Evolutionary conservation across 2,113 vertebrate species (phyloP).

Genomic region (Excalfactoria chinensis): DNA sequence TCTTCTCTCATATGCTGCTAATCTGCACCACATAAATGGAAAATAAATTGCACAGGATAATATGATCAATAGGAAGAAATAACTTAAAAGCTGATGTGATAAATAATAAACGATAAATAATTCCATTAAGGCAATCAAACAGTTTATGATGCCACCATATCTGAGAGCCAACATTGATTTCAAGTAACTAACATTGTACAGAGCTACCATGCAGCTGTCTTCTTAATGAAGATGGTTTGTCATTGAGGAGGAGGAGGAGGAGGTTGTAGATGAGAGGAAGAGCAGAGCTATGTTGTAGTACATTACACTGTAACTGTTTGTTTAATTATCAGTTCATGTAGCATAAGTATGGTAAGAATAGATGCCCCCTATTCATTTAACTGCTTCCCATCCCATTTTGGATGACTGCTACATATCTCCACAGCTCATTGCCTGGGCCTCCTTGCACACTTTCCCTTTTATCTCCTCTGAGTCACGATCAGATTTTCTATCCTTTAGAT

Average conservation of each 20-base stretch:
- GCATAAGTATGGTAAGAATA: constrained; percentile 18
- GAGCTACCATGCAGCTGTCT: neutral
- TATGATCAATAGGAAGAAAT: neutral
- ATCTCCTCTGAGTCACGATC: constrained; percentile 50
- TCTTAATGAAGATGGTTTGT: neutral
- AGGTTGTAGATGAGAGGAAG: neutral
- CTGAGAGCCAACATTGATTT: constrained; percentile 12
- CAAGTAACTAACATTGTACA: neutral
- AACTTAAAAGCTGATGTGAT: neutral
- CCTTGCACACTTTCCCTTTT: neutral
- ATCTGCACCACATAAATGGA: neutral
- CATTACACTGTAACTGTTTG: neutral
- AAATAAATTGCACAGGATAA: neutral
- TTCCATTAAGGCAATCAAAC: neutral
- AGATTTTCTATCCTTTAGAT: constrained; percentile 43
- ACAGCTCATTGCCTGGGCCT: neutral
- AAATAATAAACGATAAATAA: constrained; percentile 34
- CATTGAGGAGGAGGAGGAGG: neutral
- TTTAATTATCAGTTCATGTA: constrained; percentile 23
- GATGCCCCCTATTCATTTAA: constrained; percentile 36
- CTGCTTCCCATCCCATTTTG: neutral
- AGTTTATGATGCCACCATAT: neutral
- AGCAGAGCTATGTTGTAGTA: neutral
- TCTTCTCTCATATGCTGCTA: neutral
- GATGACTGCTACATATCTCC: neutral